Evolutionary conservation across 35 echinoderm and acorn worm species (phyloP), one percentile per base, ranked within the genome.

Genomic region (Stichopus chloronotus): DNA sequence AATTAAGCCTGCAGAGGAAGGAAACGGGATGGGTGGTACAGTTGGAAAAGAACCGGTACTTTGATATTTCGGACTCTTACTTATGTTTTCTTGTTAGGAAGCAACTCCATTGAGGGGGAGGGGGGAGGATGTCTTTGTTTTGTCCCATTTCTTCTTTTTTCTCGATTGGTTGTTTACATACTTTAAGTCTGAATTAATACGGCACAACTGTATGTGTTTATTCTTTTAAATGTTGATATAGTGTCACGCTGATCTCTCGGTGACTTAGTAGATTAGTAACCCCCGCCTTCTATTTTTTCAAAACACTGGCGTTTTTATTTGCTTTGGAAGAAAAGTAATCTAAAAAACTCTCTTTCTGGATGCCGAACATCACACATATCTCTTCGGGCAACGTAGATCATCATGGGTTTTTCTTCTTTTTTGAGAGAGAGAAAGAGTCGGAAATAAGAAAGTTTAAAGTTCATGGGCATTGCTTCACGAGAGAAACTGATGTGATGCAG

Each of bases 231-330:
- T 74, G 69, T 74, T 74, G 12, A 74, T 74, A 74, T 5, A 74
- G 7, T n/a, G 17, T 74, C 69, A 20, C 22, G 69, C 69, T 74
- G 69, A 4, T 74, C 22, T 20, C 22, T 19, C 69, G 1, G 69
- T 19, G 69, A 74, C 16, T 74, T 74, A 43, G 17, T 74, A 14
- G 19, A 74, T 21, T 22, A 20, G 17, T n/a, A 4, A 0, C 17
- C 17, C 69, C 22, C 30, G 30, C 30, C 30, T 1, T 43, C 3
- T 43, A 43, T 43, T 43, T 7, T 74, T 74, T n/a, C 69, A n/a
- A 74, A 74, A 7, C 69, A 74, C 69, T 74, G 19, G 69, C 22
- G 30, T 74, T 74, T 74, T 74, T 74, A 74, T 74, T 74, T 74
- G 69, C 22, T 74, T 74, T 74, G 69, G 17, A 74, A 19, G n/a